Conservation (phyloP, 2,797 vertebrate species). For the Anabacerthia variegaticeps region DNA sequence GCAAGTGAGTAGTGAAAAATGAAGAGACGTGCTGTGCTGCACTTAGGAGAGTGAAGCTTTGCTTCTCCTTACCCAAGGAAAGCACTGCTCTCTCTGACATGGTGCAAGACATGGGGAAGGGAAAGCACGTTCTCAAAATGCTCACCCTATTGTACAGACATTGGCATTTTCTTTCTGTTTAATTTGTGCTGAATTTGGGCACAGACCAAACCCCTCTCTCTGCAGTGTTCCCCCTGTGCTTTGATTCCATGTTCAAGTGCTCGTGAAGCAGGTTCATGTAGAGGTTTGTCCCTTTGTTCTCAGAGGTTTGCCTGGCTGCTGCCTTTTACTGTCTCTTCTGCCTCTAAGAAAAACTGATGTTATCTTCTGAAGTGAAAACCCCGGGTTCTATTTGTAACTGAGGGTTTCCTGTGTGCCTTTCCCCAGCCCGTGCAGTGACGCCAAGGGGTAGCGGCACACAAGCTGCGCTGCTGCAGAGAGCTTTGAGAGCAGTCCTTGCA, state of each 20-base stretch:
- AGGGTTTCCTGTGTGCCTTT: conserved; percentile 38
- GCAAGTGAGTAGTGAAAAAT: neutral
- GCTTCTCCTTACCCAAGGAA: neutral
- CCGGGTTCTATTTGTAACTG: neutral
- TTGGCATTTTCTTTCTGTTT: neutral
- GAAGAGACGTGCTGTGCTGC: neutral
- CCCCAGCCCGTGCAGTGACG: neutral
- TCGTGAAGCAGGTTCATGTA: neutral
- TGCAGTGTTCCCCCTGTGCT: neutral
- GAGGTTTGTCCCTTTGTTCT: conserved; percentile 41
- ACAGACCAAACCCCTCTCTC: neutral
- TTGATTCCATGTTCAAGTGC: neutral
- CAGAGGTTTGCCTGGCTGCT: conserved; percentile 29
- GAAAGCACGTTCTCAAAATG: neutral
- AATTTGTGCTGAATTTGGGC: neutral
- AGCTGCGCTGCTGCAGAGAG: neutral
- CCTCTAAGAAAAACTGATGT: conserved; percentile 37
- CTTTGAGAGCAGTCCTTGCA: neutral
- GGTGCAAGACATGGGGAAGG: neutral
- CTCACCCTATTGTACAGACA: neutral
- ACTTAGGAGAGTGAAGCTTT: neutral
- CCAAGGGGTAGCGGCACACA: neutral
- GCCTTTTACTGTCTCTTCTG: conserved; percentile 1
- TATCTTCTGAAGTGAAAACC: conserved; percentile 39
- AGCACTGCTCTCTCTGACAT: neutral